These are phyloP conservation scores for Drosophila mimica DNA, from an alignment of 2,888 invertebrate species.

Conservation along the genomic window DNA sequence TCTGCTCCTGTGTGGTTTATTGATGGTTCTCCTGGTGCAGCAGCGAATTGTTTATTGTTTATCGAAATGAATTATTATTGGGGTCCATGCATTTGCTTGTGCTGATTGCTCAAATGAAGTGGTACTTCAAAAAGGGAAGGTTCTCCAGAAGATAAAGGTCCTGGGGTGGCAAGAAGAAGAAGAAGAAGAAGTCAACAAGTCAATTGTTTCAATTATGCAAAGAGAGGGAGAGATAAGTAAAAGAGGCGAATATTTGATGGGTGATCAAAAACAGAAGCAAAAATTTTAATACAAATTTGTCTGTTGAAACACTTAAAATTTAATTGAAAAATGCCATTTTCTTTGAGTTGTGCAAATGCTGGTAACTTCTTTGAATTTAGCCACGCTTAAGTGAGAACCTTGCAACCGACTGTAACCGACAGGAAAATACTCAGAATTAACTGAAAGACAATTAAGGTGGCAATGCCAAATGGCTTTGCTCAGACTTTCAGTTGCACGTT, in stretches of 20 bases:
- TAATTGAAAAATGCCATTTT: neutral
- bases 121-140: constrained; percentile 15
- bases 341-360: neutral
- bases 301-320: neutral
- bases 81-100: constrained; percentile 68
- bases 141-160: neutral
- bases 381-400: neutral
- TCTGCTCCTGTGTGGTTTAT: constrained; percentile 48
- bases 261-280: neutral
- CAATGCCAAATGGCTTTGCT: neutral
- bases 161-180: neutral
- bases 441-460: neutral
- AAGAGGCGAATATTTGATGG: neutral
- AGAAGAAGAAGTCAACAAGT: neutral
- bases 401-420: neutral
- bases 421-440: neutral
- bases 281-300: neutral
- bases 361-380: neutral
- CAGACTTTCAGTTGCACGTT: neutral
- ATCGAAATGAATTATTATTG: constrained; percentile 66
- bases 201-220: neutral
- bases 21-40: constrained; percentile 62
- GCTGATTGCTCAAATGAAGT: constrained; percentile 65
- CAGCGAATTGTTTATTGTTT: constrained; percentile 74
- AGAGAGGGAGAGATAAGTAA: neutral